Evolutionary conservation across 2,888 invertebrate genomes (phyloP).

Genomic region (Apotomis capreana): DNA sequence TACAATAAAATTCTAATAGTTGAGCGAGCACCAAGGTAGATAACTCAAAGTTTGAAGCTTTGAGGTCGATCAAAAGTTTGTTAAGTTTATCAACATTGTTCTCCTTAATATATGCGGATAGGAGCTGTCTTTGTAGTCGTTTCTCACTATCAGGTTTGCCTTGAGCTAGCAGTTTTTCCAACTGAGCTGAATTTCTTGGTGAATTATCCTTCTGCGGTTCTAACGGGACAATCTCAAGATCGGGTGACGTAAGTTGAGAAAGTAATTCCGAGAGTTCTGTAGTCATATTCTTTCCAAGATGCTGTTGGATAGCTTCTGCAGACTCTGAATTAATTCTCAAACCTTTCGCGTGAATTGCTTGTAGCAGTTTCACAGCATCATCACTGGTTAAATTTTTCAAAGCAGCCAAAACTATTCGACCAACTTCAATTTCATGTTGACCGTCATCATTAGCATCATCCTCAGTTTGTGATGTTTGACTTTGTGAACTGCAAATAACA

Average conservation of each 20-base stretch:
- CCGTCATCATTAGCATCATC: conserved; percentile 62
- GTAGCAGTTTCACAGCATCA: conserved; percentile 77
- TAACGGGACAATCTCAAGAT: conserved; percentile 76
- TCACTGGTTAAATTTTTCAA: conserved; percentile 73
- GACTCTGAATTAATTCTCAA: conserved; percentile 84
- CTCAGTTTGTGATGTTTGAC: conserved; percentile 52
- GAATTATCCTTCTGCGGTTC: conserved; percentile 56
- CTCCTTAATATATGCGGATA: conserved; percentile 85
- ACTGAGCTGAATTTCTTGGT: conserved; percentile 64
- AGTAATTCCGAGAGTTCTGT: conserved; percentile 85
- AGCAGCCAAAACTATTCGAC: conserved; percentile 82
- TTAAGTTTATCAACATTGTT: conserved; percentile 85
- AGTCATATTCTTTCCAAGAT: conserved; percentile 86
- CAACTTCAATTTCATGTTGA: conserved; percentile 68
- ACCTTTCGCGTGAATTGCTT: conserved; percentile 84
- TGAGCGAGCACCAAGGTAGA: conserved; percentile 84
- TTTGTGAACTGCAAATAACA: conserved; percentile 59
- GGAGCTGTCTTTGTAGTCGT: conserved; percentile 84
- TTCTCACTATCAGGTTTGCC: conserved; percentile 81
- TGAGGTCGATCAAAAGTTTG: conserved; percentile 82
- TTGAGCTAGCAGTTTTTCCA: conserved; percentile 83
- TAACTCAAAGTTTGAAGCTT: conserved; percentile 83
- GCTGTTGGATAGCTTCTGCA: conserved; percentile 86
- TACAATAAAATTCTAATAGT: conserved; percentile 86
- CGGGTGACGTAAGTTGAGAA: conserved; percentile 85